Conservation (phyloP, 2,113 vertebrate species). For the Ovibos moschatus region DNA sequence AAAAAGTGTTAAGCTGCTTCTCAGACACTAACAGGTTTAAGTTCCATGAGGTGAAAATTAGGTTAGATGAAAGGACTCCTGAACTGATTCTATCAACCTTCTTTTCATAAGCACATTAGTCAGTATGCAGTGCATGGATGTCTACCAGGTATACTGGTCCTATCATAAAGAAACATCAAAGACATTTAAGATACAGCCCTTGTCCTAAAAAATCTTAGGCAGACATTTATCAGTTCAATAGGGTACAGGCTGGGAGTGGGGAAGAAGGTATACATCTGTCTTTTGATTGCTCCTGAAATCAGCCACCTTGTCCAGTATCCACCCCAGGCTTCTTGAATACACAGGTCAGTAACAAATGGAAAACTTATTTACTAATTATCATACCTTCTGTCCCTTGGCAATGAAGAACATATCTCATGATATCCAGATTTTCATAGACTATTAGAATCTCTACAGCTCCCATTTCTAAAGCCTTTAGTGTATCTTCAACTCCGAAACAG, state of each 20-base stretch:
- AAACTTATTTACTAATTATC: slow-evolving; percentile 21
- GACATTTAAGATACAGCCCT: neutral
- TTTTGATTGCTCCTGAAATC: neutral
- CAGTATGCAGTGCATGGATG: neutral
- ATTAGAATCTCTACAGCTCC: slow-evolving; percentile 99
- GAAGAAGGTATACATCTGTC: neutral
- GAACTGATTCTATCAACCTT: neutral
- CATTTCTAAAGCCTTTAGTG: slow-evolving; percentile 99
- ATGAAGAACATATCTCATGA: slow-evolving; percentile 98
- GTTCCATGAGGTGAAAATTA: neutral
- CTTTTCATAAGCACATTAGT: neutral
- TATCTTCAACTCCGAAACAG: slow-evolving; percentile 99
- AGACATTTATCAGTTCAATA: neutral
- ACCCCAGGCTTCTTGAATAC: neutral
- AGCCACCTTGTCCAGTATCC: neutral
- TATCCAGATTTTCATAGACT: slow-evolving; percentile 99
- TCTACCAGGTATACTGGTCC: neutral
- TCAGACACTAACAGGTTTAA: neutral
- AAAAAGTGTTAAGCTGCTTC: neutral
- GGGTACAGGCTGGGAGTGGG: neutral
- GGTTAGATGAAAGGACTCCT: neutral
- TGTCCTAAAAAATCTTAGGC: neutral
- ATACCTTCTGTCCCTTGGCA: slow-evolving; percentile 96
- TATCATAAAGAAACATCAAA: neutral
- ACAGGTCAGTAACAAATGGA: neutral